Evolutionary conservation across 2,113 vertebrate species (phyloP), one percentile per base, ranked within the genome.

Genomic region (Sebastes schlegelii): DNA sequence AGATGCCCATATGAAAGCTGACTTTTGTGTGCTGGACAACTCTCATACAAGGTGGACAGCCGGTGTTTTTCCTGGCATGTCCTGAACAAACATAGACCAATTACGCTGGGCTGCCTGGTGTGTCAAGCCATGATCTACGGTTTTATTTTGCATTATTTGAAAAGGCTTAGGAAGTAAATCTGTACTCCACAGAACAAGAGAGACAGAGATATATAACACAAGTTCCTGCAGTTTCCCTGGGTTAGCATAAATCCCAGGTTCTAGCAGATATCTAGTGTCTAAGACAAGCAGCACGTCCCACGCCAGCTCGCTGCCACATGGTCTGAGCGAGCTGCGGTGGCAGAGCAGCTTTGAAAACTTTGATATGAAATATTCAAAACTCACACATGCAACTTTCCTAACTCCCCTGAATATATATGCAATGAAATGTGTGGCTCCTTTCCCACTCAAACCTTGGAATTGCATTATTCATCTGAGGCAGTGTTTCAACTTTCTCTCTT

Each of bases 381-480:
- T 91, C 74, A 80, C 58, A 88, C 72, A 77, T 85, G 79, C 79
- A 85, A 86, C 91, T 90, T 86, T 87, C 58, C 68, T 66, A 65
- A 85, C 85, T 90, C 49, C 42, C 60, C 74, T 85, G 77, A 79
- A 85, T 86, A 83, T 85, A 86, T 89, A 82, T 86, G 91, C 82
- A 87, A 76, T 83, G 74, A 86, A 88, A 92, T 82, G 74, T 45
- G 77, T 69, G 80, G 77, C 86, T 89, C 81, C 79, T 75, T 85
- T 89, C 83, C 85, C 84, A 76, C 88, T 85, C 74, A 90, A 86
- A 86, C 79, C 76, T 62, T 86, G 58, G 70, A 87, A 90, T 91
- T 93, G 80, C 92, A 94, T 94, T 92, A 94, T 94, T 94, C 92
- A 94, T 94, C 92, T 87, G 75, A 91, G 78, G 84, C 77, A 74